Evolutionary conservation across 2,888 invertebrate genomes (phyloP).

Genomic region (Thalpophila matura): DNA sequence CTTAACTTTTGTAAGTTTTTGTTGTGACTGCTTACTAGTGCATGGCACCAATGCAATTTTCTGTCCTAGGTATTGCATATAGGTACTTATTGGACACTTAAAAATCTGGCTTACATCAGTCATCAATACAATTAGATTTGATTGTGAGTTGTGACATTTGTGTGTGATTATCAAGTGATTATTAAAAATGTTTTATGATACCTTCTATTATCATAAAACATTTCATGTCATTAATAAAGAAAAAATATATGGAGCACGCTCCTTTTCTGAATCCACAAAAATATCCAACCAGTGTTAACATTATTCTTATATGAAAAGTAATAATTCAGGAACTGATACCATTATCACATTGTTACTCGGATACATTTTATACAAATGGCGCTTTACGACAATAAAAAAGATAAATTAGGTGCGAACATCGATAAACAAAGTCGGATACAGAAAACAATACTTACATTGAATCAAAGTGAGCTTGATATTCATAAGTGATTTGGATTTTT

Average conservation of each 20-base stretch:
- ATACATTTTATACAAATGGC: slow-evolving; percentile 69
- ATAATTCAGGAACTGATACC: slow-evolving; percentile 59
- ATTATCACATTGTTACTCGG: slow-evolving; percentile 63
- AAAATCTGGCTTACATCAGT: too few relatives aligned
- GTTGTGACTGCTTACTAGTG: not conserved
- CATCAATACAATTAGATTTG: too few relatives aligned
- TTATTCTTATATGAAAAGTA: slow-evolving; percentile 37
- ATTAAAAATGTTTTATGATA: too few relatives aligned
- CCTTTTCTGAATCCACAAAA: not conserved
- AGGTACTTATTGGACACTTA: too few relatives aligned
- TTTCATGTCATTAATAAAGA: not conserved
- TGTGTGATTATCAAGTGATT: too few relatives aligned
- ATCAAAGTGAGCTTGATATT: slow-evolving; percentile 21
- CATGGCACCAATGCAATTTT: not conserved
- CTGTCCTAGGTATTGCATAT: too few relatives aligned
- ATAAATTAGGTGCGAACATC: slow-evolving; percentile 64
- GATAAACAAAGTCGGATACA: slow-evolving; percentile 57
- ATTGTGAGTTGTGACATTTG: too few relatives aligned
- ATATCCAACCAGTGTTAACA: slow-evolving; percentile 23
- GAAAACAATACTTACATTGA: slow-evolving; percentile 47
- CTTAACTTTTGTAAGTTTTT: too few relatives aligned
- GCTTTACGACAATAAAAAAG: slow-evolving; percentile 70
- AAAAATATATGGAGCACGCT: not conserved
- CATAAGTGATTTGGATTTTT: slow-evolving; percentile 23
- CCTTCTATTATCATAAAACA: too few relatives aligned